These are phyloP conservation scores for Clarias laeviceps DNA, from an alignment of 2,797 vertebrate species.

Conservation along the genomic window DNA sequence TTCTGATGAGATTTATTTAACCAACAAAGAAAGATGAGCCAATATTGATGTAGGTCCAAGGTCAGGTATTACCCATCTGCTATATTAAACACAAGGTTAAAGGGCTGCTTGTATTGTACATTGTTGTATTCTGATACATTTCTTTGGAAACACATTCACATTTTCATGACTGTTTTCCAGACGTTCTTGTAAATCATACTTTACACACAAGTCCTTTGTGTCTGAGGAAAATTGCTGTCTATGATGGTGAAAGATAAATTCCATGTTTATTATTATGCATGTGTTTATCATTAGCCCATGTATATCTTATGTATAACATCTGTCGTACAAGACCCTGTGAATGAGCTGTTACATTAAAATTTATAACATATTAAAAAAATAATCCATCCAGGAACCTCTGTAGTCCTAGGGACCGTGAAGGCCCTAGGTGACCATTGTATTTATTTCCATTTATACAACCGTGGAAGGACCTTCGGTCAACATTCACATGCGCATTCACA, in stretches of 20 bases:
- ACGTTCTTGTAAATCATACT: constrained; percentile 24
- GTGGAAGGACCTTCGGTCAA: too few species aligned
- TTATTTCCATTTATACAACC: too few species aligned
- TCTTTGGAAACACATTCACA: constrained; percentile 14
- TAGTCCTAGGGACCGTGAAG: too few species aligned
- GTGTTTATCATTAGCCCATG: not conserved
- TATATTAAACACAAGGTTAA: constrained; percentile 37
- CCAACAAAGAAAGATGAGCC: constrained; percentile 46
- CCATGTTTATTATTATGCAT: not conserved
- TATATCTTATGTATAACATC: too few species aligned
- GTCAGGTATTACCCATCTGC: constrained; percentile 47
- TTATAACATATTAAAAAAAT: not conserved
- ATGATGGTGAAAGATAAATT: too few species aligned
- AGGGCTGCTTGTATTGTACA: not conserved
- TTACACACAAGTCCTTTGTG: not conserved
- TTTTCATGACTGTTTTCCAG: not conserved
- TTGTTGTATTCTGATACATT: not conserved
- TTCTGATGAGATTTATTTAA: constrained; percentile 53
- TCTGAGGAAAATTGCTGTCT: not conserved
- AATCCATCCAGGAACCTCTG: too few species aligned
- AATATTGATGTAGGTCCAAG: constrained; percentile 41
- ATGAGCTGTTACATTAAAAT: not conserved
- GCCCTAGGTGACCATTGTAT: too few species aligned
- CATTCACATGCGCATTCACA: too few species aligned
- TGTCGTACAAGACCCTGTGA: not conserved